These are phyloP conservation scores for Tetrax tetrax DNA, from an alignment of 2,113 vertebrate genomes.

Conservation along the genomic window DNA sequence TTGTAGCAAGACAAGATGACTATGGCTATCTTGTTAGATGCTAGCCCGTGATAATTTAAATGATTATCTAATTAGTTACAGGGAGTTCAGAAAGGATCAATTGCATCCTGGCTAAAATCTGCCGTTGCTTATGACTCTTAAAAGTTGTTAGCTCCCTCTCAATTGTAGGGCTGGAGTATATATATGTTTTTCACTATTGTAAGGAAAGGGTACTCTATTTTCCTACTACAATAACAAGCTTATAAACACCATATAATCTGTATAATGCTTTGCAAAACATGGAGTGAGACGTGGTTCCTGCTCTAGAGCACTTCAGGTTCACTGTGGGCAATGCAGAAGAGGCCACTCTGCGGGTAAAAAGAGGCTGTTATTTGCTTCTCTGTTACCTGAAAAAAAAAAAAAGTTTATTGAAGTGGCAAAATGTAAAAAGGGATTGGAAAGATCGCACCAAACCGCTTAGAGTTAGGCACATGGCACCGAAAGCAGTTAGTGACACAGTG, in stretches of 20 bases:
- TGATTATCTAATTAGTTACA: neutral
- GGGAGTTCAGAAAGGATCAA: neutral
- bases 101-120: neutral
- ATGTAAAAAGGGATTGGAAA: neutral
- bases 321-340: neutral
- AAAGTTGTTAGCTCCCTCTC: neutral
- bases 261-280: neutral
- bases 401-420: neutral
- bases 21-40: neutral
- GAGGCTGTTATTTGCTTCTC: neutral
- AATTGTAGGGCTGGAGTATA: neutral
- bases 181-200: neutral
- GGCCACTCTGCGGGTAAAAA: neutral
- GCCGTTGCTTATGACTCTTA: neutral
- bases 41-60: neutral
- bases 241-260: neutral
- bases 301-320: neutral
- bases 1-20: neutral
- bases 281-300: neutral
- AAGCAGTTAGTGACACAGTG: neutral
- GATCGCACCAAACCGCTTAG: neutral
- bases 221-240: neutral
- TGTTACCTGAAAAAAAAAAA: neutral
- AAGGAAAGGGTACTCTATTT: neutral
- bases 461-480: neutral